Percentiles rank a stretch among this genome's conserved stretches.
Conservation (phyloP, 2,797 vertebrate species). For the Gadopsis marmoratus region DNA sequence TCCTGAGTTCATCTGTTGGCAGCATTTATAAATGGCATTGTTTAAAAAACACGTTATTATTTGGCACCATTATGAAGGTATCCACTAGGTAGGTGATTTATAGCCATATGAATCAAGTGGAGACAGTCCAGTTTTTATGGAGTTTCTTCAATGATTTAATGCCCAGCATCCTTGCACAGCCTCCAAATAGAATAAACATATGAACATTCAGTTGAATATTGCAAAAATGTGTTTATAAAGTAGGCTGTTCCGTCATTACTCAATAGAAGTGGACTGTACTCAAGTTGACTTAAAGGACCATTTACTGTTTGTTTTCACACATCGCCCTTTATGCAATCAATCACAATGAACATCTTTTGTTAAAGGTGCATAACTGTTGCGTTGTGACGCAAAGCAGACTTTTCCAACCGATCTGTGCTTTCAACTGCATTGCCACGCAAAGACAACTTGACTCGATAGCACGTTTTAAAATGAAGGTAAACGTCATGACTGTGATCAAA, state of each 20-base stretch:
- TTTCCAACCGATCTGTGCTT: neutral
- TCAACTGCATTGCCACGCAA: too few species aligned
- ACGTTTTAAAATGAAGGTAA: neutral
- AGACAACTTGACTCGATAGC: neutral
- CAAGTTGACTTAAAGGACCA: neutral
- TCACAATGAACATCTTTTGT: neutral
- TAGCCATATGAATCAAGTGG: neutral
- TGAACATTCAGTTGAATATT: neutral
- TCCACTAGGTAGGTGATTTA: too few species aligned
- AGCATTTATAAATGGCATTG: neutral
- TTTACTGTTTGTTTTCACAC: neutral
- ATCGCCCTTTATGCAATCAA: too few species aligned
- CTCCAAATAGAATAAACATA: neutral
- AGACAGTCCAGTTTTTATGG: neutral
- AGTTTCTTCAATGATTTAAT: neutral
- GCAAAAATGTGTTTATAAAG: neutral
- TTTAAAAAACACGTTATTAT: neutral
- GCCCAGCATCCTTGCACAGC: neutral
- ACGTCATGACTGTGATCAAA: neutral
- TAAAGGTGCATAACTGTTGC: neutral
- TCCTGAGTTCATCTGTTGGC: neutral
- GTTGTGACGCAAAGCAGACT: neutral
- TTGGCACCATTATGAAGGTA: neutral
- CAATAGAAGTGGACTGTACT: too few species aligned
- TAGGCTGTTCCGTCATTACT: neutral